These are phyloP conservation scores for Macrotrachela quadricornifera DNA, from an alignment of 1,140 invertebrate genomes.

Conservation along the genomic window DNA sequence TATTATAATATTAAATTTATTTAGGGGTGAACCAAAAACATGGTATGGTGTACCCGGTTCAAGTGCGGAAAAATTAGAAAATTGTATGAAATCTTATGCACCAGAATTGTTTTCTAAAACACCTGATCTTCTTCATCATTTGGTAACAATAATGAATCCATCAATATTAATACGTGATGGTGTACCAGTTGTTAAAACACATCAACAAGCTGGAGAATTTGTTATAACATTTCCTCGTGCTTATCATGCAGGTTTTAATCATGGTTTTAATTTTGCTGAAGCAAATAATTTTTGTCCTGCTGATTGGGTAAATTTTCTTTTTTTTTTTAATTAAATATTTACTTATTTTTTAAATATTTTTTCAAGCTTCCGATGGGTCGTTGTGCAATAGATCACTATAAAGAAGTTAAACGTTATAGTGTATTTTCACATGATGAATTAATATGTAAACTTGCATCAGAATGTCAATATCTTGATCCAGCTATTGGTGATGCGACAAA, in stretches of 20 bases:
- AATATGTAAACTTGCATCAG: slow-evolving; percentile 80
- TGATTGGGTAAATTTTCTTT: slow-evolving; percentile 95
- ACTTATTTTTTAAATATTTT: slow-evolving; percentile 94
- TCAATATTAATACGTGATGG: slow-evolving; percentile 71
- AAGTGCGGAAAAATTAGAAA: slow-evolving; percentile 75
- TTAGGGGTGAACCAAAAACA: slow-evolving; percentile 46
- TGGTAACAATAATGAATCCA: slow-evolving; percentile 97
- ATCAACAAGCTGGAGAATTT: slow-evolving; percentile 95
- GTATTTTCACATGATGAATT: slow-evolving; percentile 98
- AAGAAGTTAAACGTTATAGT: slow-evolving; percentile 68
- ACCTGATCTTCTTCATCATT: slow-evolving; percentile 82
- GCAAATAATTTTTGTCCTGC: slow-evolving; percentile 97
- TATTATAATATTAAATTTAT: no score
- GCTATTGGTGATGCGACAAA: slow-evolving; percentile 58
- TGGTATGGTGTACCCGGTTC: slow-evolving; percentile 86
- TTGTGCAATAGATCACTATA: slow-evolving; percentile 81
- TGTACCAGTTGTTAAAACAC: slow-evolving; percentile 43
- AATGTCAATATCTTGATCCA: slow-evolving; percentile 59
- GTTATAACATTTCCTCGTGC: slow-evolving; percentile 93
- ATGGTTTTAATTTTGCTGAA: slow-evolving; percentile 98
- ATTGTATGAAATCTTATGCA: slow-evolving; percentile 73
- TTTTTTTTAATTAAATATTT: no score
- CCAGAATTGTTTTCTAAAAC: slow-evolving; percentile 70
- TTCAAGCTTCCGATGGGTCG: slow-evolving; percentile 74
- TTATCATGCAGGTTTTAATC: slow-evolving; percentile 98